Percentiles rank a stretch among this genome's conserved stretches.
These are phyloP conservation scores for Aplodontia rufa DNA, from an alignment of 2,113 vertebrate species.

Conservation along the genomic window DNA sequence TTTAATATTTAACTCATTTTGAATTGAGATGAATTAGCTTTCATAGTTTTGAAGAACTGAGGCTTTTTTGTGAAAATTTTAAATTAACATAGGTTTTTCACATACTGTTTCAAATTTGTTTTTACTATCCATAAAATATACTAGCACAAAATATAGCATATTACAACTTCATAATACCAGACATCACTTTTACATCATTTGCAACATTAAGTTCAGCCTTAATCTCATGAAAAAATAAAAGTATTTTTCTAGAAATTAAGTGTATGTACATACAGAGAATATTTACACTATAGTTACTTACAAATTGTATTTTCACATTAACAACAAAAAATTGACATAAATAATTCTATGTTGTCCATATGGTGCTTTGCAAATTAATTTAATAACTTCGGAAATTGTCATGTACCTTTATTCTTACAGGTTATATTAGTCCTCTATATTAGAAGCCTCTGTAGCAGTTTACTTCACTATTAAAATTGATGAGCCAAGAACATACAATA, in stretches of 20 bases:
- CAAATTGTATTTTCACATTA: conserved; percentile 50
- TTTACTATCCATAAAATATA: conserved; percentile 45
- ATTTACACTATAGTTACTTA: neutral
- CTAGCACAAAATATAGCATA: neutral
- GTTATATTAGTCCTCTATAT: conserved; percentile 43
- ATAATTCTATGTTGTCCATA: neutral
- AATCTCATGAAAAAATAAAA: conserved; percentile 48
- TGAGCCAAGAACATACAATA: neutral
- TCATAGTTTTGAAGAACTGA: neutral
- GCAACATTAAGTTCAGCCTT: neutral
- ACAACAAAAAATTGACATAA: neutral
- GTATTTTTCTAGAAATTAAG: neutral
- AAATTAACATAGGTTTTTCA: conserved; percentile 33
- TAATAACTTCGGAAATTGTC: conserved; percentile 46
- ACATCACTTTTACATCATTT: neutral
- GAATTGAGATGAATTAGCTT: conserved; percentile 44
- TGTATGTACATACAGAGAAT: neutral
- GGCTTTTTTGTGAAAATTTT: conserved; percentile 5
- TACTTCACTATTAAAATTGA: conserved; percentile 54
- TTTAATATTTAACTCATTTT: conserved; percentile 77
- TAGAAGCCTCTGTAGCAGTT: conserved; percentile 24
- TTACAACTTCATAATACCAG: neutral
- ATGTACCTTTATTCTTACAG: neutral
- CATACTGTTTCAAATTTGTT: conserved; percentile 48
- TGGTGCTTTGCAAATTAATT: conserved; percentile 38